A percentile compares a stretch with the other conserved stretches of the same genome.
These are phyloP conservation scores for Mus minutoides DNA, from an alignment of 2,797 vertebrate genomes.

Conservation along the genomic window DNA sequence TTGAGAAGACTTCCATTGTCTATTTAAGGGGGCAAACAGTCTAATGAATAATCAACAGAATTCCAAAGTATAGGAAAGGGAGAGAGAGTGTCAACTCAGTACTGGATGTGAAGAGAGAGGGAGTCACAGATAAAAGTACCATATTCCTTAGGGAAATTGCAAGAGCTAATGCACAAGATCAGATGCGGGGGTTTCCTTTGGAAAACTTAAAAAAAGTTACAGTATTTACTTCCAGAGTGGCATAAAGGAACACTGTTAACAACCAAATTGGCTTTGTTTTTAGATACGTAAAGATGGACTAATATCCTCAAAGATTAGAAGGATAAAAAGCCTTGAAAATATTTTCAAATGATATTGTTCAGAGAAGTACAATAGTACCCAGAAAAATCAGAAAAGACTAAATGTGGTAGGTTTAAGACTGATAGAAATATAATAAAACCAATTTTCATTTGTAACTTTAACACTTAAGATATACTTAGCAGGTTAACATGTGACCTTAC, in stretches of 20 bases:
- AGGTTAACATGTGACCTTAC: background rate
- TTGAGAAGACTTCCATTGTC: background rate
- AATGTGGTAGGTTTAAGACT: background rate
- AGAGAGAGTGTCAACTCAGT: background rate
- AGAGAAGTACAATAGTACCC: slow-evolving; percentile 2
- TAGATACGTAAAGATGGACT: background rate
- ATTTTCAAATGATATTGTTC: background rate
- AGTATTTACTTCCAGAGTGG: background rate
- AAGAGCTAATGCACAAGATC: background rate
- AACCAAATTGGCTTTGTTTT: slow-evolving; percentile 24
- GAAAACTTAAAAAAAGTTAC: background rate
- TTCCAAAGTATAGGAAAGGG: background rate
- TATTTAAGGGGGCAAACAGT: background rate
- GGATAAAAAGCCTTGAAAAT: slow-evolving; percentile 20
- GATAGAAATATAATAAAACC: background rate
- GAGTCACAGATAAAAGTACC: background rate
- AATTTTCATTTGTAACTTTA: slow-evolving; percentile 36
- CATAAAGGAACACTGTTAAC: slow-evolving; percentile 15
- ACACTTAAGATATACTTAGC: background rate
- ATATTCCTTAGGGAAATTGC: background rate
- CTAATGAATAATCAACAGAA: background rate
- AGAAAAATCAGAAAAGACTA: background rate
- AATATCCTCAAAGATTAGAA: background rate
- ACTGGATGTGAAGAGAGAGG: background rate
- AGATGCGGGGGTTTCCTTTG: slow-evolving; percentile 16